Evolutionary conservation across 1,140 invertebrate genomes (phyloP).

Genomic region (Lepidostoma basale): DNA sequence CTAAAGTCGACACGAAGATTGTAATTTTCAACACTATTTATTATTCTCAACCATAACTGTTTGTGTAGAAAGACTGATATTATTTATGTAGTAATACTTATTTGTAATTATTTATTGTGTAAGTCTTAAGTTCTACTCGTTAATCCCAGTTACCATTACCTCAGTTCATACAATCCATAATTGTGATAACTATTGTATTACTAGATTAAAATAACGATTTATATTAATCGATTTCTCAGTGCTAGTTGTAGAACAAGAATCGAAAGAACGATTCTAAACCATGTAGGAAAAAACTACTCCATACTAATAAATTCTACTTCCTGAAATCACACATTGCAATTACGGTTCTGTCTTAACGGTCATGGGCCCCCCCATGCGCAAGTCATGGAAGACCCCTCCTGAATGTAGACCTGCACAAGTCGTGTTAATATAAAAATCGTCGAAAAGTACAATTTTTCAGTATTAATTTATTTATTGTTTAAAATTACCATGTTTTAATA

Average conservation of each 20-base stretch:
- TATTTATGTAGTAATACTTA: conserved; percentile 19
- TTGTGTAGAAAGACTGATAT: conserved; percentile 38
- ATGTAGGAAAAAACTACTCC: too few relatives aligned
- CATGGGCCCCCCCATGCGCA: too few relatives aligned
- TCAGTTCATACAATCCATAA: conserved; percentile 24
- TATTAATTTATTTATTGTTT: conserved; percentile 26
- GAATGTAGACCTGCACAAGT: too few relatives aligned
- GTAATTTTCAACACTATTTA: not conserved
- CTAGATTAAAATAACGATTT: not conserved
- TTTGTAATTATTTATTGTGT: conserved; percentile 22
- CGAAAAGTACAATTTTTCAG: conserved; percentile 25
- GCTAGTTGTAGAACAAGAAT: too few relatives aligned
- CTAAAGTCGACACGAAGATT: not conserved
- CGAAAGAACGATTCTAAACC: too few relatives aligned
- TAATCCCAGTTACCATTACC: conserved; percentile 37
- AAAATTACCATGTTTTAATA: not conserved
- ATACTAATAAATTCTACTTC: too few relatives aligned
- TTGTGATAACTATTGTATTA: conserved; percentile 32
- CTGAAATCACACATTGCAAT: too few relatives aligned
- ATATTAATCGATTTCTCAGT: not conserved
- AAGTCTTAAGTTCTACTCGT: conserved; percentile 5
- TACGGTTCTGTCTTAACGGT: too few relatives aligned
- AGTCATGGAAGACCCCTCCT: too few relatives aligned
- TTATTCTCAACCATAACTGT: conserved; percentile 9
- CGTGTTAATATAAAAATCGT: too few relatives aligned